Evolutionary conservation across 2,797 vertebrate genomes (phyloP), one percentile per base, ranked within the genome.

Genomic region (Epinephelus coioides): DNA sequence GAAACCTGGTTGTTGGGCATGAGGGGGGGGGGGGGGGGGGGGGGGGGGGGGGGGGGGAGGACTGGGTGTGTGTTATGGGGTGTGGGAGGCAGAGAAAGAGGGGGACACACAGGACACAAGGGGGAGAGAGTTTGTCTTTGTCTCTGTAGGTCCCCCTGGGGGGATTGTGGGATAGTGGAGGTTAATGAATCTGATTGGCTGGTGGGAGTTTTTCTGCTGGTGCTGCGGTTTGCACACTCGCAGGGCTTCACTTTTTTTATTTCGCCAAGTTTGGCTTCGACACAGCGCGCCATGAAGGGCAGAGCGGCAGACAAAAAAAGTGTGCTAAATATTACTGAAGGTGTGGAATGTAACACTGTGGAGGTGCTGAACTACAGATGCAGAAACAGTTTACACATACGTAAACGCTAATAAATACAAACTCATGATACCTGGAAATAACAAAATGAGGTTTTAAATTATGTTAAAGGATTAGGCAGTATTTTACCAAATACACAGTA

Each of bases 171-270:
- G 87, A 93, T 91, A 83, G 90, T 91, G 83, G 92, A 94, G 95
- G 94, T 95, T 95, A 95, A 95, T 95, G 94, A 95, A 93, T 94
- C 89, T 91, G 91, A 91, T 95, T 94, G 92, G 93, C 83, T 93
- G 90, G 84, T 94, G 84, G 89, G 91, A 90, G 89, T 91, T 95
- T 95, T 95, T 95, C 90, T 95, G 94, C 93, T 93, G 92, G 88
- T 91, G 89, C 85, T 87, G 93, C 91, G 89, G 71, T 93, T 95
- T 95, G 87, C 88, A 90, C 88, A 90, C 87, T 92, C 68, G 65
- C 89, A 81, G 83, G 60, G 81, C 85, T 92, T 90, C 87, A 91
- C 91, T 91, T 93, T 89, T 84, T 90, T 87, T 91, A 86, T 90
- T 90, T 91, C 25, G 44, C 90, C 74, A 89, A 86, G 86, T 93